Conservation (phyloP, 2,888 invertebrate species). For the Metellina segmentata region DNA sequence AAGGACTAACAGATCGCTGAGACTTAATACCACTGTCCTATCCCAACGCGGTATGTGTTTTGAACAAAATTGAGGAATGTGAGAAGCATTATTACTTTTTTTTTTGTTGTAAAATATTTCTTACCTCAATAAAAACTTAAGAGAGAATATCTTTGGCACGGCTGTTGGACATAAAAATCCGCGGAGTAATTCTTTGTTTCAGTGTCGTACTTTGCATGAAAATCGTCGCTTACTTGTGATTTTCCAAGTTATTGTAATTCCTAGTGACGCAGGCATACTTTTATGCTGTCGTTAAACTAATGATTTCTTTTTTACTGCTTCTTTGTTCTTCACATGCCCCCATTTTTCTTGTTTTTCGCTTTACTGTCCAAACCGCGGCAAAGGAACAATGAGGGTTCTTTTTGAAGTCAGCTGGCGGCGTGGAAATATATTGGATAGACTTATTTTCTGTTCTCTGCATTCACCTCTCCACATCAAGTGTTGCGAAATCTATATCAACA, state of each 20-base stretch:
- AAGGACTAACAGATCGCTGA: too few relatives aligned
- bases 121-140: neutral
- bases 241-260: conserved; percentile 43
- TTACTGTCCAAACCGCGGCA: conserved; percentile 20
- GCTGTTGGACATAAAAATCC: conserved; percentile 3
- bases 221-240: conserved; percentile 52
- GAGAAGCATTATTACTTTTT: neutral
- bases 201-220: conserved; percentile 27
- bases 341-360: conserved; percentile 21
- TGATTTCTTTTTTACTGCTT: conserved; percentile 57
- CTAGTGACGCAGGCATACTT: conserved; percentile 52
- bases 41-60: too few relatives aligned
- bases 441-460: neutral
- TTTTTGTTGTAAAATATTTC: neutral
- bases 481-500: neutral
- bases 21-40: too few relatives aligned
- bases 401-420: neutral
- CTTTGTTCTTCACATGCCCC: conserved; percentile 43
- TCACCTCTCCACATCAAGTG: neutral
- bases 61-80: neutral
- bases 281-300: conserved; percentile 70
- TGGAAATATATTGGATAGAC: neutral
- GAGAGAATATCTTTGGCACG: neutral
- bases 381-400: conserved; percentile 10
- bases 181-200: conserved; percentile 31